A percentile compares a stretch with the other conserved stretches of the same genome.
phyloP scores from a whole-genome alignment of 2,888 invertebrate genomes.

The Augiades crinisus region DNA sequence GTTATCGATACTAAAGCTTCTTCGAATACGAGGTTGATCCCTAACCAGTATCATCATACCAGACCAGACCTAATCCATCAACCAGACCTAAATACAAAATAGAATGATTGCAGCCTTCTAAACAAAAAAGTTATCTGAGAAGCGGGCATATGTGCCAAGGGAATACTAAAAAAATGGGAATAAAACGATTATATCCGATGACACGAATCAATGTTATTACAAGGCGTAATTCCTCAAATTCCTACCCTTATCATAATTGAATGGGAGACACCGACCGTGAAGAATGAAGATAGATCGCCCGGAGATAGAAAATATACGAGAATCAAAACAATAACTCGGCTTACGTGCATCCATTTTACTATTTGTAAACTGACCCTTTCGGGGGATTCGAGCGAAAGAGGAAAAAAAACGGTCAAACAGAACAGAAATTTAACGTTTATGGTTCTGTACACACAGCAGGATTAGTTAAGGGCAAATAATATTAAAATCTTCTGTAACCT shows the following conservation, averaged over 20 bases:
- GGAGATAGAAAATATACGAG: constrained; percentile 30
- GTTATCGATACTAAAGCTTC: no score
- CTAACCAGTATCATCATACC: no score
- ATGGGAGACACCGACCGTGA: constrained; percentile 36
- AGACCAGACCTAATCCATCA: no score
- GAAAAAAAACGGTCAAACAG: constrained; percentile 7
- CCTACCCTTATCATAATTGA: constrained; percentile 37
- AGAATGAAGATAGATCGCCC: constrained; percentile 38
- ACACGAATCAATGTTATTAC: constrained; percentile 19
- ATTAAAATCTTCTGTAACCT: no score
- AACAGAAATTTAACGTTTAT: neutral
- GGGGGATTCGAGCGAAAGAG: constrained; percentile 37
- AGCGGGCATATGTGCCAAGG: no score
- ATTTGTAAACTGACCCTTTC: constrained; percentile 50
- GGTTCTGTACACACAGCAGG: constrained; percentile 23
- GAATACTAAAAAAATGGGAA: no score
- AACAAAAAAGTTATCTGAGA: no score
- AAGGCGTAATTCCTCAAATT: constrained; percentile 26
- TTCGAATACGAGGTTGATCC: no score
- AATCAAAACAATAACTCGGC: constrained; percentile 43
- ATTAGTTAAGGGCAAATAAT: no score
- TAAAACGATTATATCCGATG: no score
- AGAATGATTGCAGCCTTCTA: no score
- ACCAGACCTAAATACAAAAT: no score
- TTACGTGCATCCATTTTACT: constrained; percentile 40